phyloP scores from a whole-genome alignment of 2,888 invertebrate species.

The Hirtodrosophila alboralis region DNA sequence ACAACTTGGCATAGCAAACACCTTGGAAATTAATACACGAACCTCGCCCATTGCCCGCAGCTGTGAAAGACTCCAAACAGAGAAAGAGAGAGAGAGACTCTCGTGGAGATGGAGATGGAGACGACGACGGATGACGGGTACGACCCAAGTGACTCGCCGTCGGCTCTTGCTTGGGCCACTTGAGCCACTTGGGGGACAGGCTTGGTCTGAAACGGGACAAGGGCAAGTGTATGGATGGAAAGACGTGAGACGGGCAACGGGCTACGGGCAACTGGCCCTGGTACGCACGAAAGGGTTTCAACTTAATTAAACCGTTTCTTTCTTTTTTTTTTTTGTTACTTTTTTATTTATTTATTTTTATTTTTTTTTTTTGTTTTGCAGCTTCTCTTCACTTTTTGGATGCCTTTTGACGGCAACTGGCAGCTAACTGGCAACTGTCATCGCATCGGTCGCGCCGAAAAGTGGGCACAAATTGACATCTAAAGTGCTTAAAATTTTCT shows the following conservation, averaged over 20 bases:
- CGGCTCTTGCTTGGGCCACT: conserved; percentile 62
- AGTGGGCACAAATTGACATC: conserved; percentile 79
- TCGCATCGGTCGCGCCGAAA: conserved; percentile 64
- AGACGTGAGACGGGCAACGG: not conserved
- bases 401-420: conserved; percentile 46
- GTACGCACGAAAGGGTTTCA: conserved; percentile 79
- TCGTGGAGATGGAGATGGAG: not conserved
- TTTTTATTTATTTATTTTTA: conserved; percentile 9
- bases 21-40: conserved; percentile 73
- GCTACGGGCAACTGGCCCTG: conserved; percentile 44
- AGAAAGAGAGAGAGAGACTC: not conserved
- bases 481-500: conserved; percentile 80
- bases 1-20: conserved; percentile 75
- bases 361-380: conserved; percentile 12
- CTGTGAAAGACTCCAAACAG: conserved; percentile 41
- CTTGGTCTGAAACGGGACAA: conserved; percentile 2
- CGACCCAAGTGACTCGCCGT: conserved; percentile 57
- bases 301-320: conserved; percentile 78
- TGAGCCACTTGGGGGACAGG: conserved; percentile 63
- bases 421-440: conserved; percentile 67
- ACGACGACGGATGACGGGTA: conserved; percentile 12
- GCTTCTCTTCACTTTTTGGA: conserved; percentile 44
- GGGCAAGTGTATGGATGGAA: not conserved
- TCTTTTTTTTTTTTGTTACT: conserved; percentile 18
- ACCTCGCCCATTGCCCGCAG: conserved; percentile 46